Evolutionary conservation across 2,797 vertebrate genomes (phyloP), one percentile per base, ranked within the genome.

Genomic region (Oreonectes daqikongensis): DNA sequence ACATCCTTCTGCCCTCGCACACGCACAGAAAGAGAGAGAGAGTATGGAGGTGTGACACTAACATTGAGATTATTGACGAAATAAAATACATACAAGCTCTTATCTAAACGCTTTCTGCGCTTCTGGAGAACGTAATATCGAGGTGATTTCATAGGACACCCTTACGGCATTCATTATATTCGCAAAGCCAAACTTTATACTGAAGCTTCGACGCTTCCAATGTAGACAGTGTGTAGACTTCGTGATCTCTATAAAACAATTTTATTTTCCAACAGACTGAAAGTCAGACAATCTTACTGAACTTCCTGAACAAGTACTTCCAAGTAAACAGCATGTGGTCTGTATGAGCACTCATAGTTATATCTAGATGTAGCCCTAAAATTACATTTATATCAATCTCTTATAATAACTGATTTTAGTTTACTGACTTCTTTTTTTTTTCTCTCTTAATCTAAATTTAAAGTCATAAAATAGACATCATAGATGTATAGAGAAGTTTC

Each of bases 1-100:
- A 82, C 61, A 28, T 86, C 78, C 81, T 69, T 80, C 79, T 70
- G 79, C 84, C 80, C 77, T 57, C 84, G 67, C 85, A 69, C 79
- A 78, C 78, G 67, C 64, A 50, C 32, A 64, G 65, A 87, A 73
- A 66, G 80, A 68, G 61, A 79, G 15, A 73, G 81, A 87, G 85
- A 82, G 76, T 46, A 59, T 24, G 46, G 67, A 73, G 22, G 11
- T 69, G 79, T 60, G 67, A 74, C 40, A 52, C 48, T 32, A 68
- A 78, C 42, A 77, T 18, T 10, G 71, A 82, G 77, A 53, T 71
- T 28, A 67, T 61, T 52, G 69, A 78, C 84, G 76, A 83, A 84
- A 82, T 40, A 4, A 24, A 77, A 78, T 22, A 52, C 72, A 75
- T 20, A 38, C 72, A 24, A 32, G 52, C 46, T 73, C 71, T 74